phyloP scores from a whole-genome alignment of 2,797 vertebrate species.

The Poecile montanus region DNA sequence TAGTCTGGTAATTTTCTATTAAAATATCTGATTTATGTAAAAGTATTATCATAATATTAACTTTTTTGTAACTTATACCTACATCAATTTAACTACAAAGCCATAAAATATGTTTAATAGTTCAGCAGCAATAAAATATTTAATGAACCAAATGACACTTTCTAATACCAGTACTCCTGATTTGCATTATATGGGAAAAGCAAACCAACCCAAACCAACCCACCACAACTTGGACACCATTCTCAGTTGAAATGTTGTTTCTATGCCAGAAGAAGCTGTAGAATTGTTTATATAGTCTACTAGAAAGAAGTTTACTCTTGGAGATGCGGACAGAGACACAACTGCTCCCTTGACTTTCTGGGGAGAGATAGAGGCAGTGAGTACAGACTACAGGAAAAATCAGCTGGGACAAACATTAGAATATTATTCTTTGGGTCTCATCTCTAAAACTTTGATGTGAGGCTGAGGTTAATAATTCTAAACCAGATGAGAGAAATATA shows the following conservation, averaged over 20 bases:
- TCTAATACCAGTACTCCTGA: not conserved
- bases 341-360: not conserved
- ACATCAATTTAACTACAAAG: slow-evolving; percentile 8
- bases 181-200: not conserved
- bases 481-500: not conserved
- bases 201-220: not conserved
- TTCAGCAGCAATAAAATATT: not conserved
- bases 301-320: not conserved
- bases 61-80: not conserved
- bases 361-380: not conserved
- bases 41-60: slow-evolving; percentile 21
- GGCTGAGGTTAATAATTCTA: not conserved
- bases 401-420: not conserved
- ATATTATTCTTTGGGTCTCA: not conserved
- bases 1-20: not conserved
- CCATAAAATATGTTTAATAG: not conserved
- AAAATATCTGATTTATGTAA: not conserved
- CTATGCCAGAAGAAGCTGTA: not conserved
- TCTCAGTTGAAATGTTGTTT: not conserved
- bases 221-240: not conserved
- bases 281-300: not conserved
- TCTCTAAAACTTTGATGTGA: not conserved
- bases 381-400: not conserved
- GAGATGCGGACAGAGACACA: not conserved
- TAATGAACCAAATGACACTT: not conserved